Percentiles rank a stretch among this genome's conserved stretches.
Evolutionary conservation across 2,888 invertebrate genomes (phyloP).

Genomic region (Polymixis lichenea): DNA sequence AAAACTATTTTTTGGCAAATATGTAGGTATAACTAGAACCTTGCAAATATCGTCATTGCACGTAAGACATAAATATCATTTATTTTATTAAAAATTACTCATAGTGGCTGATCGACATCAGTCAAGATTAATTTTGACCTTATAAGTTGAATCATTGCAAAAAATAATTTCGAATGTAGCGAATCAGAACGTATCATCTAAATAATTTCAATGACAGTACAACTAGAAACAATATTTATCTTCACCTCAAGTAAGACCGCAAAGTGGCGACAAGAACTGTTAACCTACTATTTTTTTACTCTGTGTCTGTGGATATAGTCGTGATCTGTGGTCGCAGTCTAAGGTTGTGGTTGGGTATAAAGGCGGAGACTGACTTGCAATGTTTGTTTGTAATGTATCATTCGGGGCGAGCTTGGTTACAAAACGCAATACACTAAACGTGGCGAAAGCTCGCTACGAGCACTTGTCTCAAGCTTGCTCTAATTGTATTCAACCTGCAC

Average conservation of each 20-base stretch:
- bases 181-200: not conserved
- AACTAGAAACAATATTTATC: slow-evolving; percentile 20
- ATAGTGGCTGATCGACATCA: too few relatives aligned
- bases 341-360: slow-evolving; percentile 38
- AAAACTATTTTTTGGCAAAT: not conserved
- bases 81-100: not conserved
- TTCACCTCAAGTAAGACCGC: slow-evolving; percentile 25
- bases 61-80: not conserved
- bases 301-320: slow-evolving; percentile 19
- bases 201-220: slow-evolving; percentile 16
- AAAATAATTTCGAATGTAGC: not conserved
- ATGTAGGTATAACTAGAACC: not conserved
- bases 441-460: too few relatives aligned
- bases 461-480: too few relatives aligned
- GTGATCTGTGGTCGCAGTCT: slow-evolving; percentile 41
- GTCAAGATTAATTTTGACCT: not conserved
- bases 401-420: too few relatives aligned
- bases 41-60: not conserved
- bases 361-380: too few relatives aligned
- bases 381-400: too few relatives aligned
- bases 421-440: too few relatives aligned
- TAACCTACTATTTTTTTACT: slow-evolving; percentile 34
- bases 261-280: slow-evolving; percentile 19
- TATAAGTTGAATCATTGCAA: not conserved
- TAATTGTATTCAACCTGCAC: too few relatives aligned